Evolutionary conservation across 2,888 invertebrate genomes (phyloP), one percentile per base, ranked within the genome.

Genomic region (Ochlodes sylvanus): DNA sequence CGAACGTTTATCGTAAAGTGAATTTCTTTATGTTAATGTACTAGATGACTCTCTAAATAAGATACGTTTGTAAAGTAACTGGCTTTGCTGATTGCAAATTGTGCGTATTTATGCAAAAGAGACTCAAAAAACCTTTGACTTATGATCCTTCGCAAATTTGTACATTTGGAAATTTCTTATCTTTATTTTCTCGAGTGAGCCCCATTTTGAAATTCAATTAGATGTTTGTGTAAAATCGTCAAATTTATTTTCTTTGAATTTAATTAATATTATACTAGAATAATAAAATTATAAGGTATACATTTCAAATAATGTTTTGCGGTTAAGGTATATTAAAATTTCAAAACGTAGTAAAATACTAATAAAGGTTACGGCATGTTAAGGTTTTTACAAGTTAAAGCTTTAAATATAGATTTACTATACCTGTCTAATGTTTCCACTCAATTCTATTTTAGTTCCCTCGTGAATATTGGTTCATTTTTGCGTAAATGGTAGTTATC

Each of bases 51-150:
- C 69, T 70, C 68, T 70, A 70, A 71, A 70, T 71, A 73, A 63
- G 69, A 68, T 70, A 71, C 70, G 72, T 62, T 70, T 67, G 71
- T 72, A 64, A 56, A 44, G 57, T 71, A 88, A 89, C 83, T 83
- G 81, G 88, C 85, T 89, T 86, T 84, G 81, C 87, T 89, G 89
- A 90, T 90, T 89, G 88, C 88, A 82, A 89, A 90, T 89, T 89
- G 87, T 84, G 84, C 87, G 86, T 83, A 85, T 85, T 79, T 47
- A 68, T 68, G 56, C 56, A 47, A 67, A 34, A 68, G 47, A 17
- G 68, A 62, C 5, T 34, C 68, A 60, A 55, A 47, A 5, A 61
- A 47, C 7, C 15, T 50, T 47, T 61, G 32, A 32, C 27, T 34
- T 61, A 47, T 34, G 12, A 50, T 32, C 9, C 32, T 32, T 15